phyloP scores from a whole-genome alignment of 2,797 vertebrate genomes.

The Acanthopagrus latus region DNA sequence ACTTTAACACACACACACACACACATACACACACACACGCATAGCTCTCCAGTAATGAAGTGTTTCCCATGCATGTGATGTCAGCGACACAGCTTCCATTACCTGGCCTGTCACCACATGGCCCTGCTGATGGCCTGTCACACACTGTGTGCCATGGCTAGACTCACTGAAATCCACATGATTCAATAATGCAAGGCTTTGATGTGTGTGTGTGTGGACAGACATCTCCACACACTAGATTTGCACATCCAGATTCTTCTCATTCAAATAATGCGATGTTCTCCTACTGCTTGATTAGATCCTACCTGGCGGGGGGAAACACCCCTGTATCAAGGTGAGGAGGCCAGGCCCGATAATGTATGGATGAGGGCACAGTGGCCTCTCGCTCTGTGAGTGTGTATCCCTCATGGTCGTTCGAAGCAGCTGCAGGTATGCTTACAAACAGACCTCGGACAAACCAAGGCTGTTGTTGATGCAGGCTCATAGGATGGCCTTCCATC shows the following conservation, averaged over 20 bases:
- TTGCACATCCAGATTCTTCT: neutral
- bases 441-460: no score
- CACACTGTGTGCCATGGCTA: constrained; percentile 64
- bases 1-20: constrained; percentile 30
- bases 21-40: constrained; percentile 3
- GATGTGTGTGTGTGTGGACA: constrained; percentile 9
- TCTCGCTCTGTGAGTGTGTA: no score
- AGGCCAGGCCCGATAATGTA: no score
- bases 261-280: neutral
- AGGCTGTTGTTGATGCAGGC: no score
- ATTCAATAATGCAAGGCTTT: constrained; percentile 59
- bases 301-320: no score
- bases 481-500: no score
- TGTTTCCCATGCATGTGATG: constrained; percentile 63
- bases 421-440: no score
- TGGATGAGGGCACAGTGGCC: no score
- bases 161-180: constrained; percentile 63
- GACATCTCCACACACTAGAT: neutral
- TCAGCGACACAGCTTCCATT: constrained; percentile 80
- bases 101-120: constrained; percentile 75
- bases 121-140: constrained; percentile 70
- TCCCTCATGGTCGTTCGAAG: no score
- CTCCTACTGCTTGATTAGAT: neutral
- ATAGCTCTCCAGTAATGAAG: constrained; percentile 67
- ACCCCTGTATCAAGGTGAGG: no score